These are phyloP conservation scores for Thermophis baileyi DNA, from an alignment of 2,113 vertebrate genomes.

Conservation along the genomic window DNA sequence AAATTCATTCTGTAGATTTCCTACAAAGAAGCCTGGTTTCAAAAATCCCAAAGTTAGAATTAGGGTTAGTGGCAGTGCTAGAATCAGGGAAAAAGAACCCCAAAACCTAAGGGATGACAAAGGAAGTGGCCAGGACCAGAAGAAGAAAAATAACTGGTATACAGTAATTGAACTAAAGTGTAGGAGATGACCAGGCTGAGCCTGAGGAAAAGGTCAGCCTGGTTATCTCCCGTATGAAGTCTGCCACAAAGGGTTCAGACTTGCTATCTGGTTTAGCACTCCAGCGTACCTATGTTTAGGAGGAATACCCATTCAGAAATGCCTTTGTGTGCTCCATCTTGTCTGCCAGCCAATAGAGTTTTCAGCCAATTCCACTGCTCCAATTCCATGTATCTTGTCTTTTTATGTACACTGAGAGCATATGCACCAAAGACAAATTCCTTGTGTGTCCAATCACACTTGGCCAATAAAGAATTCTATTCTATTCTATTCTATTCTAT, in stretches of 20 bases:
- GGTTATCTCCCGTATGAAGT: not conserved
- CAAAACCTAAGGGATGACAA: not conserved
- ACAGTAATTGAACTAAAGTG: not conserved
- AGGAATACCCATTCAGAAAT: not conserved
- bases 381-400: no score
- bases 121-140: not conserved
- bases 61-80: not conserved
- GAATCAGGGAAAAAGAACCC: not conserved
- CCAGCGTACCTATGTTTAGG: not conserved
- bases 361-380: not conserved
- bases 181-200: no score
- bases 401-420: no score
- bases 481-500: no score
- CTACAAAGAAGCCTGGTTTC: not conserved
- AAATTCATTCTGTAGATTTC: not conserved
- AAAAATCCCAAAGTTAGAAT: not conserved
- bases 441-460: no score
- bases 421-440: no score
- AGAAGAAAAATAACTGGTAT: not conserved
- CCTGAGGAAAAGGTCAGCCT: not conserved
- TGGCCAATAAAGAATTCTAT: no score
- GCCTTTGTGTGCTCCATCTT: not conserved
- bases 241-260: not conserved
- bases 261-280: not conserved
- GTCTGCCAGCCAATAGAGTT: not conserved